These are phyloP conservation scores for Drosophila infuscata DNA, from an alignment of 2,888 invertebrate genomes.

Conservation along the genomic window DNA sequence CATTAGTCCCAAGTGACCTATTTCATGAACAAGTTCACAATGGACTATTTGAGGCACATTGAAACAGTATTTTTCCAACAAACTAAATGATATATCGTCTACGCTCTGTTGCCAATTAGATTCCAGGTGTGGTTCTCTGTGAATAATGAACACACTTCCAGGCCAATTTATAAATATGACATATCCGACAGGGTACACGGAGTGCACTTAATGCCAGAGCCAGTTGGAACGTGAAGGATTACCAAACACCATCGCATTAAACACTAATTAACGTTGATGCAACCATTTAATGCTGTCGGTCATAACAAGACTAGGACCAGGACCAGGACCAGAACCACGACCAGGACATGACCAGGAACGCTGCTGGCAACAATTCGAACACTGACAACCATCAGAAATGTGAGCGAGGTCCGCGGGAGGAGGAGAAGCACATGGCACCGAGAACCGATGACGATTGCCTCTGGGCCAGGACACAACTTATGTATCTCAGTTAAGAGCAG, in stretches of 20 bases:
- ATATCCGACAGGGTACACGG: neutral
- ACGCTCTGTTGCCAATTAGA: neutral
- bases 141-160: neutral
- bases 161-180: neutral
- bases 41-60: neutral
- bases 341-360: conserved; percentile 2
- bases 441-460: conserved; percentile 5
- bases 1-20: neutral
- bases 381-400: conserved; percentile 9
- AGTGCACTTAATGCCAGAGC: neutral
- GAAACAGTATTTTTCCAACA: neutral
- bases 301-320: neutral
- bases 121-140: neutral
- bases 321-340: neutral
- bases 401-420: neutral
- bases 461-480: conserved; percentile 18
- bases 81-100: neutral
- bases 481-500: conserved; percentile 65
- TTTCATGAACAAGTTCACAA: neutral
- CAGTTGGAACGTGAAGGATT: neutral
- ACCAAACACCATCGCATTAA: neutral
- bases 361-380: neutral
- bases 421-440: neutral
- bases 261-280: conserved; percentile 10
- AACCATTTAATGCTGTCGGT: neutral